phyloP scores from a whole-genome alignment of 2,797 vertebrate genomes.

The Cirrhinus mrigala region DNA sequence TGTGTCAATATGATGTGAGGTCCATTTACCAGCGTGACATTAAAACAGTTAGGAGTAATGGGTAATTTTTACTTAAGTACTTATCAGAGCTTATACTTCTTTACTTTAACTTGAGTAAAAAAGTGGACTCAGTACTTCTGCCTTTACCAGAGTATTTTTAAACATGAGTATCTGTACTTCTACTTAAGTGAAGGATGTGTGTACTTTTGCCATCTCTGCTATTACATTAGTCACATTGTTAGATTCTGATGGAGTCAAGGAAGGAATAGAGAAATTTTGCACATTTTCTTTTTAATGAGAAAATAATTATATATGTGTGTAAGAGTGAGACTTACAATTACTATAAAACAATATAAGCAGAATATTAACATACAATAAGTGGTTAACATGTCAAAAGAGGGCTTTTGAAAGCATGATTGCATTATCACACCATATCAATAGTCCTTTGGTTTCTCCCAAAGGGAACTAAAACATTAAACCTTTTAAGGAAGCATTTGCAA shows the following conservation, averaged over 20 bases:
- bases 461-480: conserved; percentile 5
- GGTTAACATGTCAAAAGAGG: conserved; percentile 88
- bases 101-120: too few species aligned
- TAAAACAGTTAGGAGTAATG: too few species aligned
- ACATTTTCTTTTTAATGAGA: conserved; percentile 94
- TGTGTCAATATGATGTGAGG: too few species aligned
- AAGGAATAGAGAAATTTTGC: conserved; percentile 67
- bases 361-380: conserved; percentile 86
- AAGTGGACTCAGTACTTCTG: too few species aligned
- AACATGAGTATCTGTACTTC: too few species aligned
- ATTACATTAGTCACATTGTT: not conserved
- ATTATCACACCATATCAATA: conserved; percentile 69
- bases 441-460: conserved; percentile 57
- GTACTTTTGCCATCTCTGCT: too few species aligned
- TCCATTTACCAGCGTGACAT: too few species aligned
- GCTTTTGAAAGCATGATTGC: conserved; percentile 76
- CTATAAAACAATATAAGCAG: conserved; percentile 90
- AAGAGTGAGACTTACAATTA: conserved; percentile 89
- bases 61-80: too few species aligned
- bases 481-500: conserved; percentile 45
- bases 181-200: too few species aligned
- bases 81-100: too few species aligned
- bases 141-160: too few species aligned
- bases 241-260: not conserved
- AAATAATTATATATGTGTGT: conserved; percentile 94